A percentile compares a stretch with the other conserved stretches of the same genome.
Conservation (phyloP, 2,888 invertebrate genomes). For the Pheosia gnoma region DNA sequence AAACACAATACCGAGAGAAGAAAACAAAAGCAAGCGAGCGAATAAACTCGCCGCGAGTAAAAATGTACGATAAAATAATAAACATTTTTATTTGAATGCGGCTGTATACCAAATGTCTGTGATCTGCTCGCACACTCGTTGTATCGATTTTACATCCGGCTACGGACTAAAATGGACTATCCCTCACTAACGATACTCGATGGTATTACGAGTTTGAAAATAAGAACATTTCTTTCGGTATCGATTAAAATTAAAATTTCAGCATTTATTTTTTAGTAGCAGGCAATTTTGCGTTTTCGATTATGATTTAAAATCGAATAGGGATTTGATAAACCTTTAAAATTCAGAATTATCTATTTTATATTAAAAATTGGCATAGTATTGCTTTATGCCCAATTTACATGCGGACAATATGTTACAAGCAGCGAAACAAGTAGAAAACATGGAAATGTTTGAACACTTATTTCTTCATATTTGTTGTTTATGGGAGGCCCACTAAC, state of each 20-base stretch:
- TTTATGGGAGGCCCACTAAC: too few relatives aligned
- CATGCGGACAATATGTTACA: too few relatives aligned
- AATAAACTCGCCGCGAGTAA: slow-evolving; percentile 9
- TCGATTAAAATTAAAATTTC: neutral
- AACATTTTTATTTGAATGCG: slow-evolving; percentile 49
- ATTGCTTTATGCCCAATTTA: too few relatives aligned
- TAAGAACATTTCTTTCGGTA: slow-evolving; percentile 1
- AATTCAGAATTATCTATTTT: too few relatives aligned
- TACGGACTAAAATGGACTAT: slow-evolving; percentile 63
- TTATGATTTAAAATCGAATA: neutral
- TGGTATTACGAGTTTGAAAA: neutral
- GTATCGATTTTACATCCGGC: slow-evolving; percentile 79
- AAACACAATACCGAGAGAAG: slow-evolving; percentile 21
- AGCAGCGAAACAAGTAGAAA: too few relatives aligned
- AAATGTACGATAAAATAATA: slow-evolving; percentile 42
- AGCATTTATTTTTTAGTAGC: too few relatives aligned
- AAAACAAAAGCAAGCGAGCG: slow-evolving; percentile 26
- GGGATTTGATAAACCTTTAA: too few relatives aligned
- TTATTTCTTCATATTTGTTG: too few relatives aligned
- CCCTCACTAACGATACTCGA: slow-evolving; percentile 44
- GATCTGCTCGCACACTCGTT: slow-evolving; percentile 68
- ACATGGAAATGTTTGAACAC: too few relatives aligned
- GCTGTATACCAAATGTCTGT: slow-evolving; percentile 57
- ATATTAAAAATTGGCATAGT: too few relatives aligned
- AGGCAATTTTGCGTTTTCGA: neutral